Percentiles rank a stretch among this genome's conserved stretches.
phyloP scores from a whole-genome alignment of 2,797 vertebrate genomes.

The Urosaurus nigricauda region DNA sequence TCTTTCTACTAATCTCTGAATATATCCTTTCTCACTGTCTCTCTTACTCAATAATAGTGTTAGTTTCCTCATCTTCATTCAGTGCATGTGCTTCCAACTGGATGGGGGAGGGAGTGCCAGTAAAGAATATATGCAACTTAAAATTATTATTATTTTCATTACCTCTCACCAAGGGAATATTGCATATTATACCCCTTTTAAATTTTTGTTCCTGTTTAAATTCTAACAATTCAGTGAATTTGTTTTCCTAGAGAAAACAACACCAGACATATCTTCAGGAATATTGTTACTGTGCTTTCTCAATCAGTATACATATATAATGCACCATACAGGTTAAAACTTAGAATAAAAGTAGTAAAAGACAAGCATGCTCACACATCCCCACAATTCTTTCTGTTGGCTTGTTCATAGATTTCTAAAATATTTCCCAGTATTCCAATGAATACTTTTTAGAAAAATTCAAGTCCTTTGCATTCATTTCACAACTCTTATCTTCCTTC shows the following conservation, averaged over 20 bases:
- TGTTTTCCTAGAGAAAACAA: conserved; percentile 59
- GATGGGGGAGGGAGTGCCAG: conserved; percentile 55
- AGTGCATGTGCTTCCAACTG: conserved; percentile 60
- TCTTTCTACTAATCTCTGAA: conserved; percentile 57
- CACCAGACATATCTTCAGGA: conserved; percentile 53
- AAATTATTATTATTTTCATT: conserved; percentile 59
- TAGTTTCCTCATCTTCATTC: conserved; percentile 55
- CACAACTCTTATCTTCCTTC: conserved; percentile 38
- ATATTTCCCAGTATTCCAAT: conserved; percentile 2
- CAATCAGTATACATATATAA: conserved; percentile 48
- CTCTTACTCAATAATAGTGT: conserved; percentile 46
- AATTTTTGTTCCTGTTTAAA: conserved; percentile 66
- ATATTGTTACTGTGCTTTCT: conserved; percentile 44
- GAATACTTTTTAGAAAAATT: neutral
- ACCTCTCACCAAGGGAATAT: conserved; percentile 62
- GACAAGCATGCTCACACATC: neutral
- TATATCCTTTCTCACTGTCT: conserved; percentile 29
- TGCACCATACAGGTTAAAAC: conserved; percentile 46
- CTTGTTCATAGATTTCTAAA: neutral
- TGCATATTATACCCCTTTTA: conserved; percentile 69
- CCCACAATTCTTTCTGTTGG: neutral
- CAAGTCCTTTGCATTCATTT: neutral
- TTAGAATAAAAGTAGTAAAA: conserved; percentile 23
- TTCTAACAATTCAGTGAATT: conserved; percentile 70
- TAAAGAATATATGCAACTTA: conserved; percentile 51